Base-by-base conservation (phyloP, 2,797 vertebrate species). In the Microhierax caerulescens region DNA sequence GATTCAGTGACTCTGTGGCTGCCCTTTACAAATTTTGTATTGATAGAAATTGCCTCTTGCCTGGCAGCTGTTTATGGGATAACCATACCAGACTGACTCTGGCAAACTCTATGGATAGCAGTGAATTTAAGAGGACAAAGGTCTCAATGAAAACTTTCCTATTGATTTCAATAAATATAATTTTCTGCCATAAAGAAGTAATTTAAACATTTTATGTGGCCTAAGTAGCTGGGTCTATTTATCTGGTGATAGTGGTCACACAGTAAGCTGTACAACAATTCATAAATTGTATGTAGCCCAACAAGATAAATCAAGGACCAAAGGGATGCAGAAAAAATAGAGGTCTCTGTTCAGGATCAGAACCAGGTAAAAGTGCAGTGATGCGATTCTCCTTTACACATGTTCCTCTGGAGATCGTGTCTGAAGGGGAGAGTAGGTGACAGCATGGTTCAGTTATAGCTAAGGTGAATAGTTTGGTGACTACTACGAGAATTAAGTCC, bases 131-230 rank as follows among this genome's bases (percentile, higher is more conserved):
- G 60, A 82, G 28, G 43, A 80, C 1, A 3, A 92, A 88, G 53
- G 86, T 94, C 64, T 18, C 56, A 78, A 95, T 78, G 73, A 17
- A 74, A 95, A 63, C 8, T 36, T 30, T 86, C 53, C 24, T 50
- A 74, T 45, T 87, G 70, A 90, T 82, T 84, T 95, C 47, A 80
- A 57, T 47, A 78, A 82, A 93, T 75, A 82, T 69, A 93, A 59
- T 88, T 91, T 95, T 88, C 68, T 79, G 6, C 39, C 11, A 1
- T 76, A 94, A 92, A 95, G 94, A 93, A 93, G 41, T 27, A 90
- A 54, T 24, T 78, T 73, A 75, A 84, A 86, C 18, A 39, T 43
- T 93, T 92, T 65, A 63, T n/a, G 5, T 50, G 13, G 18, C 30
- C n/a, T 80, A 67, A 88, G 48, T 61, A 78, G 3, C 47, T 79